Conservation (phyloP, 2,888 invertebrate genomes). For the Lasioglossum figueresi region DNA sequence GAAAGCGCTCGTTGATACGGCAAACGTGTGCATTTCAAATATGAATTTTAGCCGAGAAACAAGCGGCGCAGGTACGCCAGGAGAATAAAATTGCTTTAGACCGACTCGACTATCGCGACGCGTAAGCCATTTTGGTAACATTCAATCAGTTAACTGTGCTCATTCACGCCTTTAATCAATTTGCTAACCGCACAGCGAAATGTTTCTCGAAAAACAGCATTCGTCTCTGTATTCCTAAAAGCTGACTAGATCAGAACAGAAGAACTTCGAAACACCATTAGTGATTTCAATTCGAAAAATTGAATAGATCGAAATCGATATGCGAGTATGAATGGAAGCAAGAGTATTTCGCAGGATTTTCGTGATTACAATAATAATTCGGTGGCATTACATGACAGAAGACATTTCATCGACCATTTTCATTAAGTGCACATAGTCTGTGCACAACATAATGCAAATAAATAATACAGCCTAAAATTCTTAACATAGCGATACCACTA, state of each 20-base stretch:
- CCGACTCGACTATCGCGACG: conserved; percentile 9
- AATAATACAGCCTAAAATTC: background rate
- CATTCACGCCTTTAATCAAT: conserved; percentile 5
- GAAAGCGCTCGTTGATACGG: conserved; percentile 29
- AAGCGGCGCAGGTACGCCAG: background rate
- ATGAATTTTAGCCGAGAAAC: background rate
- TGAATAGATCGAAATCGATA: background rate
- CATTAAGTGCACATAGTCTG: too few species aligned
- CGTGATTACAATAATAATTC: background rate
- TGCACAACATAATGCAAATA: background rate
- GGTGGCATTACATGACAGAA: conserved; percentile 25
- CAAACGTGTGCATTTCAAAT: background rate
- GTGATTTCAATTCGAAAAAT: background rate
- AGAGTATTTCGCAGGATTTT: background rate
- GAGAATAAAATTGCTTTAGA: conserved; percentile 12
- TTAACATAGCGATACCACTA: background rate
- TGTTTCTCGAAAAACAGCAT: background rate
- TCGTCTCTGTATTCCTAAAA: background rate
- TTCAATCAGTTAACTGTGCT: background rate
- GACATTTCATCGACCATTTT: conserved; percentile 14
- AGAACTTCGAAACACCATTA: background rate
- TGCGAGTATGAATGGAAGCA: background rate
- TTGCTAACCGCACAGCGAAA: background rate
- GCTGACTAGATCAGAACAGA: background rate
- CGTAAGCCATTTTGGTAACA: conserved; percentile 15